Percentiles rank a stretch among this genome's conserved stretches.
phyloP scores from a whole-genome alignment of 2,797 vertebrate species.

The Pachyuromys duprasi region DNA sequence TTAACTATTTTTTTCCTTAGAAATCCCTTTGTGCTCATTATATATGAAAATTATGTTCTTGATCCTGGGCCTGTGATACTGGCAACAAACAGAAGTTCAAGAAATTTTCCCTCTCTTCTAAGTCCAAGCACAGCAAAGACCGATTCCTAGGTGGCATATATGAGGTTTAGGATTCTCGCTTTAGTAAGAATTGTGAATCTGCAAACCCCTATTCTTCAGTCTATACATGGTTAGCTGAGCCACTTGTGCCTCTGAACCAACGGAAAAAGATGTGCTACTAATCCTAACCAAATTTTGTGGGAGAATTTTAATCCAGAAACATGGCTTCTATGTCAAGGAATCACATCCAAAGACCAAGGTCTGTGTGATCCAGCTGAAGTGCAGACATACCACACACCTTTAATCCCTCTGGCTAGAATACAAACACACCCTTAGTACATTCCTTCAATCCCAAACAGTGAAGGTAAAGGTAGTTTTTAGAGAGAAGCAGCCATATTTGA shows the following conservation, averaged over 20 bases:
- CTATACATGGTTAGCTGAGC: background rate
- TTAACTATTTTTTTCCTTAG: background rate
- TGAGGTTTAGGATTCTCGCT: background rate
- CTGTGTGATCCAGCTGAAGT: too few species aligned
- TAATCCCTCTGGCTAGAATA: too few species aligned
- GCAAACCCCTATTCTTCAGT: background rate
- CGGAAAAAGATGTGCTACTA: background rate
- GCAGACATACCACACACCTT: too few species aligned
- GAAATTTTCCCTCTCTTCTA: conserved; percentile 8
- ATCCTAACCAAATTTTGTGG: too few species aligned
- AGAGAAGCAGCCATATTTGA: too few species aligned
- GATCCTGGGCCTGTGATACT: background rate
- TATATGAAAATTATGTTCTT: background rate
- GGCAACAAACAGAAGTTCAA: background rate
- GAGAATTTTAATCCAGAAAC: too few species aligned
- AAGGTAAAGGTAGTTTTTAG: too few species aligned
- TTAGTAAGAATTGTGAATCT: background rate
- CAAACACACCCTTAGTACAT: too few species aligned
- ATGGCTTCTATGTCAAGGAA: too few species aligned
- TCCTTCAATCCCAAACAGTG: too few species aligned
- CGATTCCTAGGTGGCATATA: background rate
- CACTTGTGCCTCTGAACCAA: background rate
- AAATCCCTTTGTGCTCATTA: background rate
- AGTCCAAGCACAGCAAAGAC: conserved; percentile 17
- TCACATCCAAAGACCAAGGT: too few species aligned